phyloP scores from a whole-genome alignment of 2,888 invertebrate species.

The Notodonta ziczac region DNA sequence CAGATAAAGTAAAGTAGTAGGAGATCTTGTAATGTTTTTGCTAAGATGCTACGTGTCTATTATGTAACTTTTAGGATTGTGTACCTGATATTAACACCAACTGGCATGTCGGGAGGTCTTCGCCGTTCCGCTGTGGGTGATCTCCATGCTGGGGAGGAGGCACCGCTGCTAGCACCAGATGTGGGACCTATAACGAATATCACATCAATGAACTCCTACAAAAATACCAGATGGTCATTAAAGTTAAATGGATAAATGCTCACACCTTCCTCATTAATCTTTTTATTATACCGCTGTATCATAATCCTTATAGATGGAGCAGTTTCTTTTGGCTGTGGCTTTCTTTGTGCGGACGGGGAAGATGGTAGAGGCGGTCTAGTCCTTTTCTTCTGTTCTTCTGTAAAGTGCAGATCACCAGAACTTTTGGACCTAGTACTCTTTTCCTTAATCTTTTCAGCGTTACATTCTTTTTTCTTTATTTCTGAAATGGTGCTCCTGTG shows the following conservation, averaged over 20 bases:
- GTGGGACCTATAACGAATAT: constrained; percentile 57
- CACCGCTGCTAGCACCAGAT: constrained; percentile 84
- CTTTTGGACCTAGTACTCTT: constrained; percentile 54
- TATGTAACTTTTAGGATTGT: neutral
- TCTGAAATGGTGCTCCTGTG: constrained; percentile 38
- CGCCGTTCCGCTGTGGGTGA: constrained; percentile 86
- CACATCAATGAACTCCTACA: neutral
- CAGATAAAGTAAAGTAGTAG: too few relatives aligned
- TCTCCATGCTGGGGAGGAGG: constrained; percentile 87
- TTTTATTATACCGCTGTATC: constrained; percentile 88
- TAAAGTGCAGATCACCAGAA: constrained; percentile 68
- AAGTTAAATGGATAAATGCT: neutral
- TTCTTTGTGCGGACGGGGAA: constrained; percentile 85
- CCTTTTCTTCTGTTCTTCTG: constrained; percentile 64
- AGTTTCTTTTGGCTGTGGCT: constrained; percentile 84
- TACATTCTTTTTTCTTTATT: constrained; percentile 43
- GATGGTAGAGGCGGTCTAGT: constrained; percentile 84
- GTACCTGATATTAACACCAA: constrained; percentile 78
- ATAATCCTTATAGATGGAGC: constrained; percentile 89
- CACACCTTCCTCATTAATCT: constrained; percentile 84
- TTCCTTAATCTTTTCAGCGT: constrained; percentile 48
- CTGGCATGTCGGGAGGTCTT: constrained; percentile 80
- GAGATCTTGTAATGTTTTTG: too few relatives aligned
- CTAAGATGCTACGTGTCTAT: neutral
- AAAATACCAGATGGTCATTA: neutral